Evolutionary conservation across 2,797 vertebrate genomes (phyloP).

Genomic region (Staurois parvus): DNA sequence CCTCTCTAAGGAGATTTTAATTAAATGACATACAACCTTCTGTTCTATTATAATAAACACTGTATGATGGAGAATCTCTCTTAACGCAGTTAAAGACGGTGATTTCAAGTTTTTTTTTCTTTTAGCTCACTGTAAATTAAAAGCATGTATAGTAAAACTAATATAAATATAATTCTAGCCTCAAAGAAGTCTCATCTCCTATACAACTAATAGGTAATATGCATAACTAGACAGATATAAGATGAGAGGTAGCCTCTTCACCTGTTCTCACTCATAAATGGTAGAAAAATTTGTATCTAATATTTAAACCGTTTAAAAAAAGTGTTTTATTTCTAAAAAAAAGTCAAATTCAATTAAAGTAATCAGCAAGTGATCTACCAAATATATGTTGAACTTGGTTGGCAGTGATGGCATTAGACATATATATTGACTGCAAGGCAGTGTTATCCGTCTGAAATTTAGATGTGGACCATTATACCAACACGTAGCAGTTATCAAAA

Average conservation of each 20-base stretch:
- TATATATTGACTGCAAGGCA: neutral
- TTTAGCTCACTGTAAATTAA: neutral
- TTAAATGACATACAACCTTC: conserved; percentile 72
- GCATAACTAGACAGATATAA: too few relatives aligned
- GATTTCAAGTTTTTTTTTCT: neutral
- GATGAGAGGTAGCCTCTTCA: neutral
- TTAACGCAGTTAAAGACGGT: neutral
- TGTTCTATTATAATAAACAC: conserved; percentile 71
- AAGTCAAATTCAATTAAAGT: neutral
- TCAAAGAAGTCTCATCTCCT: neutral
- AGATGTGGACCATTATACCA: neutral
- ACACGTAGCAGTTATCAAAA: neutral
- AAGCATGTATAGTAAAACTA: neutral
- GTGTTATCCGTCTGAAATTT: neutral
- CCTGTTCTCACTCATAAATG: neutral
- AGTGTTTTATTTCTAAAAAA: too few relatives aligned
- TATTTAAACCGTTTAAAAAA: neutral
- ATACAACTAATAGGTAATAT: neutral
- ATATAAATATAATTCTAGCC: neutral
- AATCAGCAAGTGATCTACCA: neutral
- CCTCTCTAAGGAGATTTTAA: conserved; percentile 20
- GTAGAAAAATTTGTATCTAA: neutral
- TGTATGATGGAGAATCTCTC: conserved; percentile 4
- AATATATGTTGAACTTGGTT: neutral
- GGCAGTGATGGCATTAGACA: neutral